phyloP scores from a whole-genome alignment of 2,888 invertebrate species.

The Tenthredo scrophulariae region DNA sequence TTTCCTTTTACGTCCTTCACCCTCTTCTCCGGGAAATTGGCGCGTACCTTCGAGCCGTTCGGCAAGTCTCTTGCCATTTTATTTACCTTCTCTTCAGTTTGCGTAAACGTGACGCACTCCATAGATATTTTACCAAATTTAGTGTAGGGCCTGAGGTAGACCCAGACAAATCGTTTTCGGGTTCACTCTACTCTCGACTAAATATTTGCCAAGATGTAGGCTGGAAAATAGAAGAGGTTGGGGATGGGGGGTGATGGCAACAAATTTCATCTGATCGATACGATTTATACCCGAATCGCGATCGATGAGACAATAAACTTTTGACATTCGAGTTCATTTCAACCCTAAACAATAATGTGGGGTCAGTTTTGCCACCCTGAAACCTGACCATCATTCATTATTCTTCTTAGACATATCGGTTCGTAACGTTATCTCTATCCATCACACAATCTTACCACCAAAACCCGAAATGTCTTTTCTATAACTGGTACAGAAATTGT shows the following conservation, averaged over 20 bases:
- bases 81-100: conserved; percentile 30
- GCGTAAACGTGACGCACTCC: conserved; percentile 42
- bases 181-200: conserved; percentile 35
- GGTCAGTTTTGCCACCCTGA: too few relatives aligned
- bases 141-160: background rate
- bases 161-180: conserved; percentile 39
- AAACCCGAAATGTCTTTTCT: background rate
- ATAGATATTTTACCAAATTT: conserved; percentile 38
- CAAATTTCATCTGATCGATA: conserved; percentile 36
- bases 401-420: background rate
- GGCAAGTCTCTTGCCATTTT: conserved; percentile 20
- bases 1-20: conserved; percentile 45
- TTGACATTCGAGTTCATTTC: background rate
- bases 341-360: too few relatives aligned
- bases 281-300: background rate
- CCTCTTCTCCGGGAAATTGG: conserved; percentile 45
- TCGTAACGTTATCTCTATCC: background rate
- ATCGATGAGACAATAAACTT: background rate
- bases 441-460: background rate
- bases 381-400: too few relatives aligned
- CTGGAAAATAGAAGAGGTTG: background rate
- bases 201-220: conserved; percentile 15
- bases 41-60: conserved; percentile 39
- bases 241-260: background rate
- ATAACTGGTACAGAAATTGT: background rate